Percentiles rank a stretch among this genome's conserved stretches.
These are phyloP conservation scores for Synergus itoensis DNA, from an alignment of 2,888 invertebrate species.

Conservation along the genomic window DNA sequence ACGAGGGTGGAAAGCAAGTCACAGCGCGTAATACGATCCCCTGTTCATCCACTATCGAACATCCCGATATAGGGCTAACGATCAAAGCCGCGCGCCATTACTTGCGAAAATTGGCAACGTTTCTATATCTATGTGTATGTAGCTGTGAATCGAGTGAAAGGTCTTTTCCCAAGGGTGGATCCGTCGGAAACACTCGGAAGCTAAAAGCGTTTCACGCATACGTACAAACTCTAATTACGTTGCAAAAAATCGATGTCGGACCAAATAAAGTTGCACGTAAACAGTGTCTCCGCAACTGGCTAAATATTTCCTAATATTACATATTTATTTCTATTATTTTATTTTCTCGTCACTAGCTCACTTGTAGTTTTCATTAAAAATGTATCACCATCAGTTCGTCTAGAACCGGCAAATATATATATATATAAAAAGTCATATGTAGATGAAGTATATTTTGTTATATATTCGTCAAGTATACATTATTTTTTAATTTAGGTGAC, in stretches of 20 bases:
- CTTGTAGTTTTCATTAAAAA: background rate
- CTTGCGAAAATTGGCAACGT: constrained; percentile 45
- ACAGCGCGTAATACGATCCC: constrained; percentile 14
- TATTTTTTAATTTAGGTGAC: too few species aligned
- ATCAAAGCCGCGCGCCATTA: constrained; percentile 39
- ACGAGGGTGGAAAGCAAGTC: background rate
- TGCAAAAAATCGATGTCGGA: background rate
- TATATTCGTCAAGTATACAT: too few species aligned
- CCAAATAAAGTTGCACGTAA: background rate
- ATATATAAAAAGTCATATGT: too few species aligned
- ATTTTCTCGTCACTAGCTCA: background rate
- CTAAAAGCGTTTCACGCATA: background rate
- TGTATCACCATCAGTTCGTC: background rate
- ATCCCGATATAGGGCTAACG: background rate
- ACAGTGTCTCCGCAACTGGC: background rate
- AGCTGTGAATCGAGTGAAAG: background rate
- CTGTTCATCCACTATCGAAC: background rate
- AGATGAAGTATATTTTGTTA: too few species aligned
- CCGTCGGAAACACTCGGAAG: background rate
- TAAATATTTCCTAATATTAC: background rate
- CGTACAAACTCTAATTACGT: background rate
- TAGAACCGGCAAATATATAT: too few species aligned
- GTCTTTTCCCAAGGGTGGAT: background rate
- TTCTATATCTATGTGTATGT: background rate
- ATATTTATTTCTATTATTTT: background rate